Evolutionary conservation across 2,113 vertebrate genomes (phyloP).

Genomic region (Mixornis gularis): DNA sequence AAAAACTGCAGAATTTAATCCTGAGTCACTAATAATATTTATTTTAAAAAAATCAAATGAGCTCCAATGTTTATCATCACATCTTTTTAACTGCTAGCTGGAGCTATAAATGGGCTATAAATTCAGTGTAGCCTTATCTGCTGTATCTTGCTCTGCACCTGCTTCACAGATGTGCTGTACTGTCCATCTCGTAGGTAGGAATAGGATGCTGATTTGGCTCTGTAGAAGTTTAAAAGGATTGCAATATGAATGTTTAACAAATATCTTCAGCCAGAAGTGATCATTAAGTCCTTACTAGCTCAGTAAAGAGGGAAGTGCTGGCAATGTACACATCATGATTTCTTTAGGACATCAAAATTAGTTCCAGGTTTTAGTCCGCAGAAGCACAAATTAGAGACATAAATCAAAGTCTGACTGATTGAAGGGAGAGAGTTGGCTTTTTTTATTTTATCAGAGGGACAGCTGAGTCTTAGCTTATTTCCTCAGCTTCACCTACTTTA

Average conservation of each 20-base stretch:
- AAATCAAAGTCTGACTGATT: not conserved
- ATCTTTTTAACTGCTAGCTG: not conserved
- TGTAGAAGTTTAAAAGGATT: not conserved
- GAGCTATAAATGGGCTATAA: not conserved
- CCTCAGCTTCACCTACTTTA: not conserved
- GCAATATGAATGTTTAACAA: not conserved
- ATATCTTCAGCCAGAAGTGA: not conserved
- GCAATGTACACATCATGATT: not conserved
- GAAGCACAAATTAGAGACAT: not conserved
- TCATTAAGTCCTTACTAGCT: not conserved
- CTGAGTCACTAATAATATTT: not conserved
- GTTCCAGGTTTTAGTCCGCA: not conserved
- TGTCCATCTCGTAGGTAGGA: not conserved
- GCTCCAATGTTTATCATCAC: not conserved
- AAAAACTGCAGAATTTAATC: not conserved
- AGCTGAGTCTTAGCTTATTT: not conserved
- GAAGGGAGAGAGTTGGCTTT: not conserved
- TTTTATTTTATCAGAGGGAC: not conserved
- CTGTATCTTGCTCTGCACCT: not conserved
- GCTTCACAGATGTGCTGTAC: not conserved
- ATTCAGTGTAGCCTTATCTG: not conserved
- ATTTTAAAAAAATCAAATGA: not conserved
- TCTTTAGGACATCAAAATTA: not conserved
- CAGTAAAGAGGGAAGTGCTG: not conserved
- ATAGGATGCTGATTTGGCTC: not conserved